These are phyloP conservation scores for Antechinus stuartii DNA, from an alignment of 2,113 vertebrate genomes.

Conservation along the genomic window DNA sequence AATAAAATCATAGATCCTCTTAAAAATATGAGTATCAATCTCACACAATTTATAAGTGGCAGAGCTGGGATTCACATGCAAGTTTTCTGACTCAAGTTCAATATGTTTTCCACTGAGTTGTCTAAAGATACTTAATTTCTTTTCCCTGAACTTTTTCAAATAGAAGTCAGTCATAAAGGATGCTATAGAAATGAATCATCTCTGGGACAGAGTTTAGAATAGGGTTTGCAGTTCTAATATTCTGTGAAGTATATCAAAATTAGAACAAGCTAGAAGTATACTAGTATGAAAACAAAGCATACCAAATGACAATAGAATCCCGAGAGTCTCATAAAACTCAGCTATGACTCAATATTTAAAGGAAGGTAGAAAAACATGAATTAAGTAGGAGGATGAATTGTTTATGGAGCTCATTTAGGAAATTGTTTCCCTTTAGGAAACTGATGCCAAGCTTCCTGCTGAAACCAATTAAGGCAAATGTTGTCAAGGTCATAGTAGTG, in stretches of 20 bases:
- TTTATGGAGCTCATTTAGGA: background rate
- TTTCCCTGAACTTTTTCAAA: background rate
- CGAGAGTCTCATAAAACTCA: background rate
- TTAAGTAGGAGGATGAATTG: background rate
- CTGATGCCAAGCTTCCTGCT: background rate
- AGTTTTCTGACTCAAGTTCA: background rate
- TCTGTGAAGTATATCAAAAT: background rate
- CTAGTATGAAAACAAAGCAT: background rate
- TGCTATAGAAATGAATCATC: background rate
- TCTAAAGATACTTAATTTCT: background rate
- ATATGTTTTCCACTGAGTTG: background rate
- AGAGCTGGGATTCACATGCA: background rate
- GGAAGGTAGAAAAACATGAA: background rate
- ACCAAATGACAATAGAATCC: no score
- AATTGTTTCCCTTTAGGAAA: background rate
- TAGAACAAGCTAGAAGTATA: background rate
- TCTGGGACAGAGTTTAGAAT: background rate
- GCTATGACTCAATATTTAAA: background rate
- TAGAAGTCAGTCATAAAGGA: background rate
- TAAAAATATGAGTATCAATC: background rate
- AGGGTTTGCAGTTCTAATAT: background rate
- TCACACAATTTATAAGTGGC: background rate
- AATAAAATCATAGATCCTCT: no score
- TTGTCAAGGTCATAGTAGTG: background rate
- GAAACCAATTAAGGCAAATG: background rate